Base-by-base conservation (phyloP, 2,797 vertebrate species). In the Telmatherina bonti region DNA sequence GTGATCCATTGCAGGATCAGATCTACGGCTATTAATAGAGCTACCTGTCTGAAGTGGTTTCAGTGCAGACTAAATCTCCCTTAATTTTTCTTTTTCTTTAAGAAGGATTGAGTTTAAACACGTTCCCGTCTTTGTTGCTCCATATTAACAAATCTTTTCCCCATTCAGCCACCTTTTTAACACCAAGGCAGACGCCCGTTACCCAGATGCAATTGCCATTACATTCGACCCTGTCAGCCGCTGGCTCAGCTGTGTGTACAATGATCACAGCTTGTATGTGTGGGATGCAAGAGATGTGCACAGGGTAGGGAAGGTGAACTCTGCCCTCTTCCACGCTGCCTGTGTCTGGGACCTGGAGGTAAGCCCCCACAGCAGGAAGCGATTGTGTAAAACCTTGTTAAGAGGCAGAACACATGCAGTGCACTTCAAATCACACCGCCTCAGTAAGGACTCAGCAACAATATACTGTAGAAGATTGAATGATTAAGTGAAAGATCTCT, bases 281-380 rank as follows among this genome's bases (percentile, higher is more conserved):
- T 99, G 98, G 98, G 97, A 98, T 52, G 93, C 97, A 83, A 94
- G 91, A 56, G 96, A 99, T 66, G 91, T 96, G 0, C 94, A 92
- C 89, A 94, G 95, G 89, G 97, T 96, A 84, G 95, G 94, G 84
- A 99, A 96, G 88, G 95, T 99, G 87, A 95, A 97, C 87, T 97
- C 97, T 0, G 96, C 96, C 74, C 94, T 98, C 59, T 99, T 96
- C 87, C 98, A 99, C 60, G 95, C 96, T 3, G 95, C 96, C 57
- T 95, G 95, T n/a, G 96, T 99, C 58, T 98, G 97, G 96, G 97
- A 96, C 78, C 87, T 99, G 65, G 96, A 99, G 96, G 98, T 99
- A 95, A 93, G 70, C 41, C 30, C 65, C 18, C 22, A 9, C 29
- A 31, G 41, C 10, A 67, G 35, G 56, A 79, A 56, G 4, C 13